Conservation (phyloP, 2,888 invertebrate species). For the Plebejus argus region DNA sequence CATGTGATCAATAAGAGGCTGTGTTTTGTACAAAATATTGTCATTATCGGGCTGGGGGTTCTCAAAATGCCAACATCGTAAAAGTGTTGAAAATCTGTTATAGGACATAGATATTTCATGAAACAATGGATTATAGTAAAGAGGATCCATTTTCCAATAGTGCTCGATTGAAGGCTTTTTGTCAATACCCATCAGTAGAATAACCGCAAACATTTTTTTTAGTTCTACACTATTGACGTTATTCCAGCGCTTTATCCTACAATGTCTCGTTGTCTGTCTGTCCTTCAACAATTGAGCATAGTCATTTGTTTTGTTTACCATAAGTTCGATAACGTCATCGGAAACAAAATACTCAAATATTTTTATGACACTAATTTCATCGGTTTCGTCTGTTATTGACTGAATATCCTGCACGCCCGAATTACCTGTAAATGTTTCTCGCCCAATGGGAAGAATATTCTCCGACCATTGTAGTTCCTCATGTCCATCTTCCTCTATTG, state of each 20-base stretch:
- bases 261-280: slow-evolving; percentile 28
- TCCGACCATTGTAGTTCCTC: slow-evolving; percentile 35
- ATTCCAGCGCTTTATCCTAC: slow-evolving; percentile 30
- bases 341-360: slow-evolving; percentile 28
- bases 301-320: slow-evolving; percentile 33
- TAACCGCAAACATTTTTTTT: slow-evolving; percentile 32
- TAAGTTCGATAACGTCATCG: slow-evolving; percentile 32
- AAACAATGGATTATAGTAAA: slow-evolving; percentile 34
- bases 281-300: slow-evolving; percentile 32
- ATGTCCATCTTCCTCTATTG: background rate
- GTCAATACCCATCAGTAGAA: slow-evolving; percentile 36
- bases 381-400: slow-evolving; percentile 22
- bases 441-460: slow-evolving; percentile 37
- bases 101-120: slow-evolving; percentile 37
- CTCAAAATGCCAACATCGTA: slow-evolving; percentile 39
- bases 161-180: slow-evolving; percentile 38
- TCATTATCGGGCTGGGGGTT: slow-evolving; percentile 38
- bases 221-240: slow-evolving; percentile 31
- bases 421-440: slow-evolving; percentile 36
- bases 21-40: slow-evolving; percentile 38
- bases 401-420: slow-evolving; percentile 34
- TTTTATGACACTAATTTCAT: slow-evolving; percentile 21
- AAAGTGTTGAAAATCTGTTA: slow-evolving; percentile 37
- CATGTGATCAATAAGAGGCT: slow-evolving; percentile 36
- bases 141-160: slow-evolving; percentile 22